Percentiles rank a stretch among this genome's conserved stretches.
phyloP scores from a whole-genome alignment of 1,140 invertebrate genomes.

The Halesus radiatus region DNA sequence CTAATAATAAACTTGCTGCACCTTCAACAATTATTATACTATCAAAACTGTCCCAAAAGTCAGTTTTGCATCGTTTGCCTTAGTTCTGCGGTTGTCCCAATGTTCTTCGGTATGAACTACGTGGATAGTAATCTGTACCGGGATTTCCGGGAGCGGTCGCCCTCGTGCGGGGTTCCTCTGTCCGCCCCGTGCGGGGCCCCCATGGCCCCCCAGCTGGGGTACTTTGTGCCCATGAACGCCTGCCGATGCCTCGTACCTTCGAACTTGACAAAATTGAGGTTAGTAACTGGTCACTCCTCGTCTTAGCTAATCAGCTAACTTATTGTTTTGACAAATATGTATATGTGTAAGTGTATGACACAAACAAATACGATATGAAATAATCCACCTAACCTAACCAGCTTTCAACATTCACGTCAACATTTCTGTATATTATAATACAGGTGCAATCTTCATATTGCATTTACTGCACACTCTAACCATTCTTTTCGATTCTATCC shows the following conservation, averaged over 20 bases:
- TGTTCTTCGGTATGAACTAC: slow-evolving; percentile 38
- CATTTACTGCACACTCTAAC: no score
- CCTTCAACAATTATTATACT: neutral
- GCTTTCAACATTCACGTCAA: no score
- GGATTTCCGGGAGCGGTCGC: slow-evolving; percentile 46
- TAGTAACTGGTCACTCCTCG: slow-evolving; percentile 38
- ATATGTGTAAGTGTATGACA: no score
- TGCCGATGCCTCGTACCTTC: slow-evolving; percentile 45
- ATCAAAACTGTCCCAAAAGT: neutral
- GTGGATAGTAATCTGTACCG: slow-evolving; percentile 41
- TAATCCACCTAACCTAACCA: no score
- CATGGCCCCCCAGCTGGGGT: slow-evolving; percentile 67
- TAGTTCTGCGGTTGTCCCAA: neutral
- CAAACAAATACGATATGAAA: no score
- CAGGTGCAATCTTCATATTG: no score
- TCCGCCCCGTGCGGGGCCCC: slow-evolving; percentile 58
- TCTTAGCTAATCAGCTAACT: no score
- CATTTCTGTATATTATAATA: no score
- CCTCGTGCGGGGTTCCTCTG: slow-evolving; percentile 52
- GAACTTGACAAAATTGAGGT: slow-evolving; percentile 64
- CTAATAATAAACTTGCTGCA: neutral
- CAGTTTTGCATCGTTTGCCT: neutral
- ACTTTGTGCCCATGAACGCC: slow-evolving; percentile 64
- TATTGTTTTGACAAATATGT: no score
- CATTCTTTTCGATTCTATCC: no score